phyloP scores from a whole-genome alignment of 2,113 vertebrate species.

The Heterotis niloticus region DNA sequence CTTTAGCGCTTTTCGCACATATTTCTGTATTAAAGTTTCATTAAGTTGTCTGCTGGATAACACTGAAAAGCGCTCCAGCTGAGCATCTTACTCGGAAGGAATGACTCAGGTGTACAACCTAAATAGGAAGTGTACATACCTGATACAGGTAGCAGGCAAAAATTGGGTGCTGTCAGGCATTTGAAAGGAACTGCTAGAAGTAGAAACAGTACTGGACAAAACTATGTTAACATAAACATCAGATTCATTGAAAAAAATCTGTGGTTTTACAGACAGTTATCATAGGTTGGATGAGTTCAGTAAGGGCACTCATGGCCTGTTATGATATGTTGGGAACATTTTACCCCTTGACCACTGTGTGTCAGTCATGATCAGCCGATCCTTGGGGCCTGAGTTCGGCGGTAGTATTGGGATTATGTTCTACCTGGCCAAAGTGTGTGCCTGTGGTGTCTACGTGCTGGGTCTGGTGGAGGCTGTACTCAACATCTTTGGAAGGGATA shows the following conservation, averaged over 20 bases:
- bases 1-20: background rate
- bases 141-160: background rate
- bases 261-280: too few species aligned
- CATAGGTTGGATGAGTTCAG: too few species aligned
- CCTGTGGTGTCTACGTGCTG: slow-evolving; percentile 81
- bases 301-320: too few species aligned
- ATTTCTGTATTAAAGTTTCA: background rate
- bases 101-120: background rate
- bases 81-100: background rate
- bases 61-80: background rate
- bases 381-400: slow-evolving; percentile 85
- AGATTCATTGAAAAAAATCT: too few species aligned
- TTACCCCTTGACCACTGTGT: slow-evolving; percentile 42
- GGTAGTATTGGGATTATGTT: slow-evolving; percentile 93
- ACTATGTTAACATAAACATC: too few species aligned
- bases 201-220: too few species aligned
- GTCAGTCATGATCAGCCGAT: slow-evolving; percentile 86
- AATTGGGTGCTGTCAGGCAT: background rate
- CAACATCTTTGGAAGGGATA: slow-evolving; percentile 67
- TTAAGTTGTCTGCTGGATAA: background rate
- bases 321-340: background rate
- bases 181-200: background rate
- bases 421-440: slow-evolving; percentile 83
- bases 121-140: background rate
- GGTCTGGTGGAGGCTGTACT: slow-evolving; percentile 84